Base-by-base conservation (phyloP, 2,888 invertebrate species). In the Sesamia inferens region DNA sequence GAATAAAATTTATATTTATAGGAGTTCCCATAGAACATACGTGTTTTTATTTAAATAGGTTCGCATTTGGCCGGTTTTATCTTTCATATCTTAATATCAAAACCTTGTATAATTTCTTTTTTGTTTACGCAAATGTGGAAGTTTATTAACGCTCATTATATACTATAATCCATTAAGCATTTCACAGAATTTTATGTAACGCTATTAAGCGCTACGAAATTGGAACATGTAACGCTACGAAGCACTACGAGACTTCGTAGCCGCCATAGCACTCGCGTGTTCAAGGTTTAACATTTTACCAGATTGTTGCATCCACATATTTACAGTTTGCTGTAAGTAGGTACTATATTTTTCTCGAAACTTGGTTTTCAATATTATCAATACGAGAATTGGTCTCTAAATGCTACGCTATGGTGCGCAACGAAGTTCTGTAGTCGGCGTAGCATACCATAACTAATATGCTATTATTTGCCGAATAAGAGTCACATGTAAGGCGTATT, bases 401-500 rank as follows among this genome's bases (percentile, higher is more conserved):
- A 51, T 66, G 7, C 16, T 47, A 47, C 16, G 48, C 22, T 61
- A 62, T 62, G 16, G 2, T n/a, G n/a, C 54, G 47, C 54, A 75
- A 72, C 19, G n/a, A 44, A 11, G n/a, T 77, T 73, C 67, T 76
- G 74, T 68, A 76, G 75, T 24, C 48, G 8, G 44, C 55, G 61
- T 74, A 71, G 67, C 54, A 14, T 16, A n/a, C n/a, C n/a, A n/a
- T n/a, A n/a, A n/a, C n/a, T n/a, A n/a, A n/a, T n/a, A n/a, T n/a
- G n/a, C n/a, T n/a, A n/a, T n/a, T n/a, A n/a, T n/a, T n/a, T n/a
- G n/a, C n/a, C n/a, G n/a, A n/a, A n/a, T n/a, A n/a, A n/a, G n/a
- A n/a, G n/a, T n/a, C n/a, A n/a, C n/a, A n/a, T n/a, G n/a, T n/a
- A n/a, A n/a, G n/a, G n/a, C n/a, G n/a, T n/a, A n/a, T n/a, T n/a